Evolutionary conservation across 2,888 invertebrate genomes (phyloP).

Genomic region (Cosmia pyralina): DNA sequence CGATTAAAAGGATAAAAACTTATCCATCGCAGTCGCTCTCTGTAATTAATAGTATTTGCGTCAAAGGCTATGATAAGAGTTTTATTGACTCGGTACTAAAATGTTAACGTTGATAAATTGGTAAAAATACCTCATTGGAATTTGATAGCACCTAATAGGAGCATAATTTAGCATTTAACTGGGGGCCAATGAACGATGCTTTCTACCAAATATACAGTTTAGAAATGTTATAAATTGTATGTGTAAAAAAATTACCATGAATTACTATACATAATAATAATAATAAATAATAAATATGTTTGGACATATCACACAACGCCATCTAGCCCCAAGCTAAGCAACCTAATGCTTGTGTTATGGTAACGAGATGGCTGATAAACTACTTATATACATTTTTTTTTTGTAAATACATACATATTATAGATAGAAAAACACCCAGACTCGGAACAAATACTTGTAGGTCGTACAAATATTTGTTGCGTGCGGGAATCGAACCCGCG

Average conservation of each 20-base stretch:
- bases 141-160: not conserved
- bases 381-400: no score
- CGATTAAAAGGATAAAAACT: not conserved
- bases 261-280: no score
- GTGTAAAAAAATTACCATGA: not conserved
- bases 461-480: no score
- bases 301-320: no score
- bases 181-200: not conserved
- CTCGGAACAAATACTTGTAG: no score
- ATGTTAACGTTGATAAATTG: not conserved
- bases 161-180: not conserved
- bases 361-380: no score
- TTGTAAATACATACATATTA: no score
- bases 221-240: not conserved
- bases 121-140: not conserved
- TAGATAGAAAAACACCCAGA: no score
- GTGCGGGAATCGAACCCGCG: no score
- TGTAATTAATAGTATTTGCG: not conserved
- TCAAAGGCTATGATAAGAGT: not conserved
- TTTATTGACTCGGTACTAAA: not conserved
- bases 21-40: not conserved
- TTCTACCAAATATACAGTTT: not conserved
- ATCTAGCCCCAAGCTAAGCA: no score
- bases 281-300: no score
- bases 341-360: no score